These are phyloP conservation scores for Tetranychus piercei DNA, from an alignment of 2,888 invertebrate genomes.

Conservation along the genomic window DNA sequence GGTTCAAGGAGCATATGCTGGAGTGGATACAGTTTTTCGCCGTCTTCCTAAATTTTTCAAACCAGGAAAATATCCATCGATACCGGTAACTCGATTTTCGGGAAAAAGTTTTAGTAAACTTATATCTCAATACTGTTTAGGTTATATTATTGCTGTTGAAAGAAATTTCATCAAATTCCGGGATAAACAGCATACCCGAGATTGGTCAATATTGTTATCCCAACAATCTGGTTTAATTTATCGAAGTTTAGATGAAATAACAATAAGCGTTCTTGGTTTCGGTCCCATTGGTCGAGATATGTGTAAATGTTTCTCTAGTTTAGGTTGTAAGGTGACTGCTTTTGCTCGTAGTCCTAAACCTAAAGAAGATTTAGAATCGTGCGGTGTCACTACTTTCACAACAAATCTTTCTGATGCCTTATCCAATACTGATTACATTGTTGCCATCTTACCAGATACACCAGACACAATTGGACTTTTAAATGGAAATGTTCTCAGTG, in stretches of 20 bases:
- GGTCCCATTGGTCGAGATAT: slow-evolving; percentile 5
- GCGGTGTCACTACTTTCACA: background rate
- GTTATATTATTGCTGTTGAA: slow-evolving; percentile 38
- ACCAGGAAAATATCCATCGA: slow-evolving; percentile 26
- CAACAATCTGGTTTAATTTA: background rate
- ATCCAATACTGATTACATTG: slow-evolving; percentile 39
- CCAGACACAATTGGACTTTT: slow-evolving; percentile 37
- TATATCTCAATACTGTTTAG: slow-evolving; percentile 39
- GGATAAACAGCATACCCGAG: slow-evolving; percentile 32
- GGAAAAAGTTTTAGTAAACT: slow-evolving; percentile 36
- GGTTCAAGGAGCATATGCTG: slow-evolving; percentile 39
- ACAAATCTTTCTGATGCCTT: slow-evolving; percentile 32
- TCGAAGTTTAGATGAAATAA: background rate
- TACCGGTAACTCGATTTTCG: slow-evolving; percentile 34
- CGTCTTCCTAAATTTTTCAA: slow-evolving; percentile 14
- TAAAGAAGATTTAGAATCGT: background rate
- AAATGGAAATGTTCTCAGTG: slow-evolving; percentile 36
- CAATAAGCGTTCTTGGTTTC: background rate
- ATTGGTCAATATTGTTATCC: slow-evolving; percentile 18
- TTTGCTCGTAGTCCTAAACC: background rate
- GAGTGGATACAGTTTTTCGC: slow-evolving; percentile 30
- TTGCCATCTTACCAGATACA: slow-evolving; percentile 41
- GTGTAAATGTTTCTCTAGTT: background rate
- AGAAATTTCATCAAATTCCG: slow-evolving; percentile 33
- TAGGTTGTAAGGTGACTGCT: background rate